A percentile compares a stretch with the other conserved stretches of the same genome.
phyloP scores from a whole-genome alignment of 1,140 invertebrate species.

The Aporrectodea caliginosa region DNA sequence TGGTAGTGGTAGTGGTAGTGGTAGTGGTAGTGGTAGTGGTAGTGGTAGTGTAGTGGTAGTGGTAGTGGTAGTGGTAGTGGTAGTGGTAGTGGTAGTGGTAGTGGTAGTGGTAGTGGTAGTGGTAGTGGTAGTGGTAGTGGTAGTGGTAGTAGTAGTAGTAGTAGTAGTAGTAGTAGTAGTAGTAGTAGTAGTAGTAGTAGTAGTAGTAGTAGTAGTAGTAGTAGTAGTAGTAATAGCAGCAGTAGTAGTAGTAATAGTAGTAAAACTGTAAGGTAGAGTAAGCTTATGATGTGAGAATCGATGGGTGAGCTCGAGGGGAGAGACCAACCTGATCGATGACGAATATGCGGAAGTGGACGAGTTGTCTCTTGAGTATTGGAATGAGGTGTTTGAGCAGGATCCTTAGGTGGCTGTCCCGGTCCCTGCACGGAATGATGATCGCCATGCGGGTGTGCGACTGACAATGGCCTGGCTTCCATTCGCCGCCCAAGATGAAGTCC shows the following conservation, averaged over 20 bases:
- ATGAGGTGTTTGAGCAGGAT: slow-evolving; percentile 49
- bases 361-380: slow-evolving; percentile 47
- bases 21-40: slow-evolving; percentile 6
- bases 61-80: slow-evolving; percentile 20
- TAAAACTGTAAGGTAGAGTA: no score
- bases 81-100: slow-evolving; percentile 23
- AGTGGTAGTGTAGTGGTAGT: no score
- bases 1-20: slow-evolving; percentile 8
- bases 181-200: slow-evolving; percentile 25
- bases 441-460: slow-evolving; percentile 63
- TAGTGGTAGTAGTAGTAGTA: slow-evolving; percentile 23
- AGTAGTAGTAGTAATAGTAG: slow-evolving; percentile 21
- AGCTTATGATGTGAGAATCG: no score
- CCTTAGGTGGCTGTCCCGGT: slow-evolving; percentile 54
- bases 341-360: slow-evolving; percentile 50
- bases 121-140: slow-evolving; percentile 22
- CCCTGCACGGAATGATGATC: slow-evolving; percentile 51
- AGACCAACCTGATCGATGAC: slow-evolving; percentile 50
- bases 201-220: slow-evolving; percentile 24
- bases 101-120: slow-evolving; percentile 23
- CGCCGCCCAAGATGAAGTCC: no score
- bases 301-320: neutral
- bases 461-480: slow-evolving; percentile 70
- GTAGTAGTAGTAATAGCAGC: slow-evolving; percentile 21
- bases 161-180: slow-evolving; percentile 25